Evolutionary conservation across 2,888 invertebrate species (phyloP).

Genomic region (Aleiodes leptofemur): DNA sequence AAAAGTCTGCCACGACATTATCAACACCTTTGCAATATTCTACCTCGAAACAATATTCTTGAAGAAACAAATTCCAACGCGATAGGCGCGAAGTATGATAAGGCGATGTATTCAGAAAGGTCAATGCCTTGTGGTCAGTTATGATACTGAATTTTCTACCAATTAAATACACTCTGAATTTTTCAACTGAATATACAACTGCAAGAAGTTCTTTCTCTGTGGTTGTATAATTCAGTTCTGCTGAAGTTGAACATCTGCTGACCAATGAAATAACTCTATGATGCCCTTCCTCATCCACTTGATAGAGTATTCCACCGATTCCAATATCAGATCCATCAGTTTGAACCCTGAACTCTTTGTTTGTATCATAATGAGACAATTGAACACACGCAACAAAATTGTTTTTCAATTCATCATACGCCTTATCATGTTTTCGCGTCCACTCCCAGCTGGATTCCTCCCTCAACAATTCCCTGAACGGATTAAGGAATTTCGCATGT

Average conservation of each 20-base stretch:
- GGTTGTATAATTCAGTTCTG: conserved; percentile 54
- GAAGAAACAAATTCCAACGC: conserved; percentile 59
- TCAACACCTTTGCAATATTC: conserved; percentile 58
- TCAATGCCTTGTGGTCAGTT: conserved; percentile 61
- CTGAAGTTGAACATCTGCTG: no score
- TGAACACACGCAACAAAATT: conserved; percentile 45
- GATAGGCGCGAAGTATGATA: conserved; percentile 56
- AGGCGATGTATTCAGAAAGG: conserved; percentile 58
- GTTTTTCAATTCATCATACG: conserved; percentile 41
- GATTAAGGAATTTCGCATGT: conserved; percentile 45
- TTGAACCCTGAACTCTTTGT: no score
- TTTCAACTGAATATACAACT: conserved; percentile 56
- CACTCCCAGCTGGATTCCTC: no score
- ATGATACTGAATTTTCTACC: conserved; percentile 54
- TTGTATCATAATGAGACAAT: conserved; percentile 46
- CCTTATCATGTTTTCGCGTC: conserved; percentile 19
- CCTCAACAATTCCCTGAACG: no score
- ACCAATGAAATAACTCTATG: no score
- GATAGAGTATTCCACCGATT: no score
- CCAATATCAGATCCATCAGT: no score
- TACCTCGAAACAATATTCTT: conserved; percentile 57
- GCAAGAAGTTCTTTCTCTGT: conserved; percentile 61
- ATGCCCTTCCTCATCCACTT: no score
- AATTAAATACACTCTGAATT: conserved; percentile 60
- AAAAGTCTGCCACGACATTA: conserved; percentile 60